A percentile compares a stretch with the other conserved stretches of the same genome.
phyloP scores from a whole-genome alignment of 2,113 vertebrate genomes.

The Anolis carolinensis region DNA sequence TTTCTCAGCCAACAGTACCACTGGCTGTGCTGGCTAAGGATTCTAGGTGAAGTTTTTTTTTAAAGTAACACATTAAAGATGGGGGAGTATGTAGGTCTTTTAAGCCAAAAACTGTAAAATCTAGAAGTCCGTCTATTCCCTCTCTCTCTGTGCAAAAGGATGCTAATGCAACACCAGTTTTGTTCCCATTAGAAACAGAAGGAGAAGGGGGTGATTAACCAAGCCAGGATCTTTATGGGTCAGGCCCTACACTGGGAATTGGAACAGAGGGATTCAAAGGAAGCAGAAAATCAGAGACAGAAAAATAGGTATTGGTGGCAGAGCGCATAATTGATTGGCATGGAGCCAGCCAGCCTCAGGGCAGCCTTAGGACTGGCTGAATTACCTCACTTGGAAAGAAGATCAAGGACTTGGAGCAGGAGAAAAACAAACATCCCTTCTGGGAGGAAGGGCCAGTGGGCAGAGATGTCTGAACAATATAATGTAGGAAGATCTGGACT shows the following conservation, averaged over 20 bases:
- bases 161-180: not conserved
- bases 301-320: slow-evolving; percentile 3
- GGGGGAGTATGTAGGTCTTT: not conserved
- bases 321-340: slow-evolving; percentile 26
- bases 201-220: not conserved
- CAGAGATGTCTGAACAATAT: not conserved
- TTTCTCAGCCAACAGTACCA: too few species aligned
- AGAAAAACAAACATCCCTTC: slow-evolving; percentile 34
- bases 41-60: too few species aligned
- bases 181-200: not conserved
- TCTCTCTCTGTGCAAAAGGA: not conserved
- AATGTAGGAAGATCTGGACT: not conserved
- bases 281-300: slow-evolving; percentile 13
- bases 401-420: slow-evolving; percentile 27
- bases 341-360: slow-evolving; percentile 15
- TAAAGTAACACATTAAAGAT: too few species aligned
- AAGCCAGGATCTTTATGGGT: not conserved
- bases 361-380: slow-evolving; percentile 17
- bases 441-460: slow-evolving; percentile 16
- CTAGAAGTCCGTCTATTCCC: not conserved
- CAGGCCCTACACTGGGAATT: not conserved
- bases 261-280: not conserved
- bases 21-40: too few species aligned
- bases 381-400: slow-evolving; percentile 43
- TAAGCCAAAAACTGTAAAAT: not conserved